Conservation (phyloP, 2,888 invertebrate species). For the Drosophila lacicola region DNA sequence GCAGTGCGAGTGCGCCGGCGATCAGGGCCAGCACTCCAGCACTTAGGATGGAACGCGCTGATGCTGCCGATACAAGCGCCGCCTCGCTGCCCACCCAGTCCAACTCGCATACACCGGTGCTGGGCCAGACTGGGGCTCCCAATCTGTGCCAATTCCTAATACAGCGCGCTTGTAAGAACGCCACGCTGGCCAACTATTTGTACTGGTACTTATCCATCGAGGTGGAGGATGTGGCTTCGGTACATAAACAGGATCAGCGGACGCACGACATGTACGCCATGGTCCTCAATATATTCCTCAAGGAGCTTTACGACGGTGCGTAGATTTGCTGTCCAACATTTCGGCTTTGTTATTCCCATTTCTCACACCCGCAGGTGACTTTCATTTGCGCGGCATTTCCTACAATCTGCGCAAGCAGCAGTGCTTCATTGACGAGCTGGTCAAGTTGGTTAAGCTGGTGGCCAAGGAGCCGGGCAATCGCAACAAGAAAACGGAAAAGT, state of each 20-base stretch:
- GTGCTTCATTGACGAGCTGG: constrained; percentile 95
- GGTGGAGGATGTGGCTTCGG: constrained; percentile 93
- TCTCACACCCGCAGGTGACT: constrained; percentile 85
- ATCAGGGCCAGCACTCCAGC: constrained; percentile 62
- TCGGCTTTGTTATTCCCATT: neutral
- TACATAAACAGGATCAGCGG: constrained; percentile 89
- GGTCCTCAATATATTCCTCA: constrained; percentile 94
- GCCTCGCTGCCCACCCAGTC: constrained; percentile 74
- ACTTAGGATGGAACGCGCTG: constrained; percentile 42
- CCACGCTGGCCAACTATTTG: constrained; percentile 96
- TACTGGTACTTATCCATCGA: constrained; percentile 99
- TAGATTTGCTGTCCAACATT: neutral
- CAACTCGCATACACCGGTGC: constrained; percentile 86
- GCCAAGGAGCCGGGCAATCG: constrained; percentile 96
- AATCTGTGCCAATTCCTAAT: constrained; percentile 97
- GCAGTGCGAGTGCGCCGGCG: constrained; percentile 39
- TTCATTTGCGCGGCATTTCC: constrained; percentile 90
- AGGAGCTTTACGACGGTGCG: constrained; percentile 88
- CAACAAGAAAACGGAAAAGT: constrained; percentile 95
- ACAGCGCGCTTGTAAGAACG: constrained; percentile 94
- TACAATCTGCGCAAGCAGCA: constrained; percentile 93
- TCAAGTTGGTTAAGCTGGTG: constrained; percentile 94
- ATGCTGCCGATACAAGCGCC: constrained; percentile 40
- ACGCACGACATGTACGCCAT: constrained; percentile 94
- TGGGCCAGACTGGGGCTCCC: constrained; percentile 85